phyloP scores from a whole-genome alignment of 2,888 invertebrate genomes.

The Synanthedon myopaeformis region DNA sequence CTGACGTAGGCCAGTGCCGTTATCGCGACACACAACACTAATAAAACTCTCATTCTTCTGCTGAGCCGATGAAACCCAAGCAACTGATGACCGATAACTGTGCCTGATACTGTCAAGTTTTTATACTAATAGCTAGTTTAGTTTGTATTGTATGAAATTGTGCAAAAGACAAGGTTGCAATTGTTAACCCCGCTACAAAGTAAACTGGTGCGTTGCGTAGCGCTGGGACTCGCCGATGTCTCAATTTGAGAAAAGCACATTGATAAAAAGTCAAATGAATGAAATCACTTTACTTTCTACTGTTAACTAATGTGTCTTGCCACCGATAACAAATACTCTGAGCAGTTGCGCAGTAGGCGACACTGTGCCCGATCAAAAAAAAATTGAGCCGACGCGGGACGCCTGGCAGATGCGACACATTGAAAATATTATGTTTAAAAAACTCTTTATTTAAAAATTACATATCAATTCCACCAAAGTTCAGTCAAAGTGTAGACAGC shows the following conservation, averaged over 20 bases:
- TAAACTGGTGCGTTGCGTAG: constrained; percentile 43
- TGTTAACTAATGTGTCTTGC: neutral
- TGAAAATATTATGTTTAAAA: too few relatives aligned
- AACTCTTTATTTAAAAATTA: too few relatives aligned
- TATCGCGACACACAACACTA: constrained; percentile 52
- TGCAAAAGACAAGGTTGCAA: constrained; percentile 61
- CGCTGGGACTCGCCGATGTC: constrained; percentile 34
- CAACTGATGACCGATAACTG: constrained; percentile 46
- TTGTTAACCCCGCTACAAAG: constrained; percentile 25
- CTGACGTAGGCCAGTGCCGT: constrained; percentile 66
- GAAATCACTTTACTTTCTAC: neutral
- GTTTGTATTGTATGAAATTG: constrained; percentile 55
- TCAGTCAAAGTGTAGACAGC: too few relatives aligned
- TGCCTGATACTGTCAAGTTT: constrained; percentile 34
- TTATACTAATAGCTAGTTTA: constrained; percentile 52
- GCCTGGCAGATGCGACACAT: too few relatives aligned
- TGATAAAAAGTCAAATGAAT: neutral
- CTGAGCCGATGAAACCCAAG: constrained; percentile 21
- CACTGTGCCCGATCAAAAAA: too few relatives aligned
- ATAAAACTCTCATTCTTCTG: constrained; percentile 46
- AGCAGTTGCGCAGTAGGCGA: too few relatives aligned
- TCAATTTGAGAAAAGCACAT: constrained; percentile 17
- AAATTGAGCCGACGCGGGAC: too few relatives aligned
- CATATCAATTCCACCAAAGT: too few relatives aligned
- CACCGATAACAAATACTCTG: too few relatives aligned